Base-by-base conservation (phyloP, 2,888 invertebrate species). In the Acrobasis consociella region DNA sequence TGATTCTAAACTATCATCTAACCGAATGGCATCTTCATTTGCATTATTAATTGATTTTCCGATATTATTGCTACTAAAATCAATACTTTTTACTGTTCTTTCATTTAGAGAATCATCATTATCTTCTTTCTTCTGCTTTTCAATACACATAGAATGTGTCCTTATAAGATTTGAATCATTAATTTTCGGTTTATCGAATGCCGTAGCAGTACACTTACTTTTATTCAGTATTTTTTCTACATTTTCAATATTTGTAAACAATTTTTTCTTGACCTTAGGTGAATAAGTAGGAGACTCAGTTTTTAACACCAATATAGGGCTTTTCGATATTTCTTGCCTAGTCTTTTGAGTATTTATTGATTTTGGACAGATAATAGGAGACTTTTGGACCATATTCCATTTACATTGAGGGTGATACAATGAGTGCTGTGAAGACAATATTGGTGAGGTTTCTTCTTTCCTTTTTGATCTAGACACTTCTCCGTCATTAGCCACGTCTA, bases 241-340 rank as follows among this genome's bases (percentile, higher is more conserved):
- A 50, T 63, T 64, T 38, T 62, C 58, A 38, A 22, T 60, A 39
- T 63, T 58, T 9, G 65, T 67, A 58, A 83, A 84, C 1, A 89
- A 68, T 42, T 80, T 82, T 71, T 87, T 91, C 62, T 67, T 79
- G 0, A 84, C 78, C 62, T 76, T 83, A 0, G 69, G 66, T 8
- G 74, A 66, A 42, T 55, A 13, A 64, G 73, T 78, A 0, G 81
- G 75, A 2, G 81, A 80, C 10, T 55, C 58, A 46, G 63, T 68
- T 67, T 82, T 89, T 0, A 71, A 58, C 10, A 70, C 17, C 31
- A 90, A 69, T 52, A 89, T 78, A 17, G 90, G 90, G 69, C 90
- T 91, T 64, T 72, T 84, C 1, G 56, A 11, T 15, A 38, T 39
- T 58, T 50, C 15, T 61, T 65, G 13, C 37, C 16, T 39, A 61